phyloP scores from a whole-genome alignment of 2,888 invertebrate species.

The Gymnocheta viridis region DNA sequence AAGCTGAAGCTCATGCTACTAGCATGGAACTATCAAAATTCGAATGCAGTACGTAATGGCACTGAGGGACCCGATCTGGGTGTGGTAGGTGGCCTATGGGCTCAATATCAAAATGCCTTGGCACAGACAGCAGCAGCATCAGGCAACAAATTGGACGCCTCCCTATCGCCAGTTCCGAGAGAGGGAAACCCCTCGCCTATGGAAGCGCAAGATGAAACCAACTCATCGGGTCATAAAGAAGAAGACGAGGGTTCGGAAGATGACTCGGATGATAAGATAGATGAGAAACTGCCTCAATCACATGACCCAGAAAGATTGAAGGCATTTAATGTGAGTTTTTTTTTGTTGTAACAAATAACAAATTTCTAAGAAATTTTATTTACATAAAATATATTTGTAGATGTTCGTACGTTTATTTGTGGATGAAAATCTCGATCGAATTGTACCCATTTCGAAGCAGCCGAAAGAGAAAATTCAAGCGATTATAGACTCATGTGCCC shows the following conservation, averaged over 20 bases:
- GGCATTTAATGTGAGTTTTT: slow-evolving; percentile 93
- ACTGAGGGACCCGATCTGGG: slow-evolving; percentile 81
- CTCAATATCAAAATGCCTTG: slow-evolving; percentile 91
- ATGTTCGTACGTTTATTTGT: slow-evolving; percentile 99
- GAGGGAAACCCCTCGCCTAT: slow-evolving; percentile 85
- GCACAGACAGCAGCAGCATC: slow-evolving; percentile 85
- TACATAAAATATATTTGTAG: slow-evolving; percentile 83
- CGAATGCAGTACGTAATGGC: slow-evolving; percentile 86
- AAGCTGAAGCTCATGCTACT: slow-evolving; percentile 94
- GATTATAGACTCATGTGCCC: slow-evolving; percentile 97
- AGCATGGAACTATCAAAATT: slow-evolving; percentile 94
- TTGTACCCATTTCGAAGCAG: slow-evolving; percentile 98
- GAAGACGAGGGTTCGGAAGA: slow-evolving; percentile 92
- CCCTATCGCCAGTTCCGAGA: slow-evolving; percentile 82
- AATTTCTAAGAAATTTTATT: neutral
- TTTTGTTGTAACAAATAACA: neutral
- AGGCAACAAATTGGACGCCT: slow-evolving; percentile 79
- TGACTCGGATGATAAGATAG: slow-evolving; percentile 95
- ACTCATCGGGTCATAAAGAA: slow-evolving; percentile 94
- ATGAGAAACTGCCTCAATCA: slow-evolving; percentile 86
- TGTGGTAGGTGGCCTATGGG: slow-evolving; percentile 91
- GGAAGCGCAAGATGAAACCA: slow-evolving; percentile 90
- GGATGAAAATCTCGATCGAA: slow-evolving; percentile 97
- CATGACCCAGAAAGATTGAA: slow-evolving; percentile 97
- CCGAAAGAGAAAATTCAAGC: slow-evolving; percentile 99